Percentiles rank a stretch among this genome's conserved stretches.
Evolutionary conservation across 2,113 vertebrate species (phyloP).

Genomic region (Corvus cornix): DNA sequence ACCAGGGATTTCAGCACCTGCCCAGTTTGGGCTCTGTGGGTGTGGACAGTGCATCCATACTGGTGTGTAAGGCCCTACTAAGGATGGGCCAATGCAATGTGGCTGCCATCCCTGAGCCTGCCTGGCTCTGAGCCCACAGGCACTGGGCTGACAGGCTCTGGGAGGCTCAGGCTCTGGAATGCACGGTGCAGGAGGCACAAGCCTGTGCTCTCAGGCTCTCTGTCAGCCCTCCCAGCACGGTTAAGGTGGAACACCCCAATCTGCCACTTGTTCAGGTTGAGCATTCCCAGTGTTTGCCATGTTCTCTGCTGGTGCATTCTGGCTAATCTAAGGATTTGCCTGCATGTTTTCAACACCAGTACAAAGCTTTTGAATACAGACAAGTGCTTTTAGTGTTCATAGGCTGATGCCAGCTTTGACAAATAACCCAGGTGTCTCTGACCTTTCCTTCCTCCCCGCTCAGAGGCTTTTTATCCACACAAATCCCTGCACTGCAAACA

Average conservation of each 20-base stretch:
- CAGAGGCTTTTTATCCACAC: not conserved
- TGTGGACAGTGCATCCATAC: rapidly evolving
- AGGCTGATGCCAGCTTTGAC: not conserved
- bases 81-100: rapidly evolving
- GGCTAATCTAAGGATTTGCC: not conserved
- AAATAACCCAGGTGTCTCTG: not conserved
- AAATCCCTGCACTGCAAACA: not conserved
- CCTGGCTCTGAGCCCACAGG: rapidly evolving
- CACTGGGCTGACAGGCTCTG: not conserved
- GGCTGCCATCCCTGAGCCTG: not conserved
- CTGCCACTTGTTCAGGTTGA: rapidly evolving
- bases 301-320: not conserved
- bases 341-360: not conserved
- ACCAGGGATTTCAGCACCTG: rapidly evolving
- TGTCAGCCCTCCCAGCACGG: not conserved
- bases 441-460: not conserved
- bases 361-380: not conserved
- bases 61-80: rapidly evolving
- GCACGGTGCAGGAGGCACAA: rapidly evolving
- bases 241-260: rapidly evolving
- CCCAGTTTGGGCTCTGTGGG: rapidly evolving
- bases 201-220: not conserved
- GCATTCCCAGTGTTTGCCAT: not conserved
- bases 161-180: rapidly evolving
- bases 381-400: not conserved